A percentile compares a stretch with the other conserved stretches of the same genome.
Evolutionary conservation across 2,888 invertebrate genomes (phyloP).

Genomic region (Himalopsyche japonica): DNA sequence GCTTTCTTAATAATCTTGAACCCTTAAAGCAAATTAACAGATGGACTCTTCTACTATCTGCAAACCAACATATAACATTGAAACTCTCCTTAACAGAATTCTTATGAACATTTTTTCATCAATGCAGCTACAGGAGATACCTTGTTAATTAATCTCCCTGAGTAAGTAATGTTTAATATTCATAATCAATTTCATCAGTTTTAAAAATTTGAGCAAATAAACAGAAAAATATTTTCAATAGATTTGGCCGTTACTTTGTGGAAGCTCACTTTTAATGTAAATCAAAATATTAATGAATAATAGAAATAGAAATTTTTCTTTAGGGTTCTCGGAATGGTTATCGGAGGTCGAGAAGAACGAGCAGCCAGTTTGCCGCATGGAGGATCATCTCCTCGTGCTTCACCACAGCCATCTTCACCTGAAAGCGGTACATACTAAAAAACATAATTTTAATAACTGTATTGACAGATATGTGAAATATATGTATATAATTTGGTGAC

Average conservation of each 20-base stretch:
- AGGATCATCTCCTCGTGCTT: constrained; percentile 48
- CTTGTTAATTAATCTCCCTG: not conserved
- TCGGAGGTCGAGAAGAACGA: constrained; percentile 43
- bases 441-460: not conserved
- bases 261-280: no score
- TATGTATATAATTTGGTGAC: no score
- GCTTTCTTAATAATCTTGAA: no score
- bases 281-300: no score
- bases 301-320: not conserved
- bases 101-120: not conserved
- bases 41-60: not conserved
- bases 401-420: constrained; percentile 23
- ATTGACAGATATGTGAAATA: not conserved
- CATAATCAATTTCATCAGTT: no score
- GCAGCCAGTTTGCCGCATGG: constrained; percentile 52
- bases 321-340: constrained; percentile 54
- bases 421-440: constrained; percentile 3
- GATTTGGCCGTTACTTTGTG: no score
- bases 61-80: not conserved
- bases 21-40: no score
- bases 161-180: no score
- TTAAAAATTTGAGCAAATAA: no score
- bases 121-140: not conserved
- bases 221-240: no score
- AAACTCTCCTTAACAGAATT: not conserved